Conservation (phyloP, 2,888 invertebrate genomes). For the Xylota segnis region DNA sequence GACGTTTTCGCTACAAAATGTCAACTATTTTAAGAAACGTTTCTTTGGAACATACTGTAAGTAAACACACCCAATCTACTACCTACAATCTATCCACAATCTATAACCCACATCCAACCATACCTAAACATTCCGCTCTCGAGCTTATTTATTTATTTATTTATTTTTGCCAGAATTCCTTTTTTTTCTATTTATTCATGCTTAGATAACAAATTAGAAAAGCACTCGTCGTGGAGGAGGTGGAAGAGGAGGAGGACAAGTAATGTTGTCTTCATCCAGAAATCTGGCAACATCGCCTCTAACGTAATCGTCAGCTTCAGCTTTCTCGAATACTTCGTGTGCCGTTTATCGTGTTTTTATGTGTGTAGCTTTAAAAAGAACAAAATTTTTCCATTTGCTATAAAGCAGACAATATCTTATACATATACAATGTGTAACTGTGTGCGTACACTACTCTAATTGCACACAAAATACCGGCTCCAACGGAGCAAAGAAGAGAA, state of each 20-base stretch:
- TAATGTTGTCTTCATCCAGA: conserved; percentile 16
- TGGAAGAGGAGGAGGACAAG: conserved; percentile 10
- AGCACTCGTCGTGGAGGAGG: conserved; percentile 1
- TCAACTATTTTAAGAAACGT: background rate
- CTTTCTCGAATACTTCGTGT: conserved; percentile 56
- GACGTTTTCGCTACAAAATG: too few species aligned
- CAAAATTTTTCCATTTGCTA: conserved; percentile 41
- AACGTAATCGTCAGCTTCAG: conserved; percentile 57
- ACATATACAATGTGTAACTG: background rate
- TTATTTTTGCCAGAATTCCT: conserved; percentile 43
- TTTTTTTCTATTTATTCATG: conserved; percentile 40
- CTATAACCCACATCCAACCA: conserved; percentile 41
- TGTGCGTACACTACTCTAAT: conserved; percentile 40
- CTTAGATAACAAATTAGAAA: conserved; percentile 55
- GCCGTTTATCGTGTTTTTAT: conserved; percentile 3
- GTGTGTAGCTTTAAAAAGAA: conserved; percentile 38
- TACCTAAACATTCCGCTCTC: conserved; percentile 6
- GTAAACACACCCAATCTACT: background rate
- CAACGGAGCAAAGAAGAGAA: conserved; percentile 32
- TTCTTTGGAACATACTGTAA: conserved; percentile 1
- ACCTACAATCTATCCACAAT: background rate
- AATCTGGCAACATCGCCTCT: conserved; percentile 52
- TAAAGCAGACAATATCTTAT: conserved; percentile 25
- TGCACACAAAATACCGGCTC: conserved; percentile 60
- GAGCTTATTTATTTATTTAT: conserved; percentile 52